These are phyloP conservation scores for Globia sparganii DNA, from an alignment of 2,888 invertebrate species.

Conservation along the genomic window DNA sequence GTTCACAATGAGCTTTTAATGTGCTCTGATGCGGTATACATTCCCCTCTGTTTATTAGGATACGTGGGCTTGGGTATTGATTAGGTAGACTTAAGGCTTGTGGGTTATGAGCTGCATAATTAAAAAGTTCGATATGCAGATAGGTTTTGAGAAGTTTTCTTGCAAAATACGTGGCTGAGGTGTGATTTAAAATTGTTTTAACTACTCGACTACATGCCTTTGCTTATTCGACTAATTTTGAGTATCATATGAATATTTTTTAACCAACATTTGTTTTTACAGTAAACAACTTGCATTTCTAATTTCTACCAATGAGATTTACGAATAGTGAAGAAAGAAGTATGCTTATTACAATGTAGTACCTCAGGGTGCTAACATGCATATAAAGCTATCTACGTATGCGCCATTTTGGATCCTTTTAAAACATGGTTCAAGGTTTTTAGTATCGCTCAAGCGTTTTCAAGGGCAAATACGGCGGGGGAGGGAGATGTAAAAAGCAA, in stretches of 20 bases:
- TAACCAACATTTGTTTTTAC: neutral
- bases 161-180: neutral
- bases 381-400: no score
- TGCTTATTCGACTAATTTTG: neutral
- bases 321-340: neutral
- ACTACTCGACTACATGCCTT: no score
- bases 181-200: no score
- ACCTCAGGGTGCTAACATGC: neutral
- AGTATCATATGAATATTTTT: neutral
- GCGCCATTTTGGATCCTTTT: no score
- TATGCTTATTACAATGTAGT: no score
- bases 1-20: slow-evolving; percentile 70
- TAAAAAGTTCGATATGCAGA: neutral
- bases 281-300: neutral
- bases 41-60: slow-evolving; percentile 60
- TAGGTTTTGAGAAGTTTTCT: neutral
- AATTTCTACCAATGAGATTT: neutral
- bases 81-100: slow-evolving; percentile 33
- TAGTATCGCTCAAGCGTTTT: no score
- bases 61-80: slow-evolving; percentile 48
- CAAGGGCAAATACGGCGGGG: no score
- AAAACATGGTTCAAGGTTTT: no score
- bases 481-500: no score
- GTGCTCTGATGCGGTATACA: slow-evolving; percentile 60
- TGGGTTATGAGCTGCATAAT: slow-evolving; percentile 18